These are phyloP conservation scores for Myrmecophaga tridactyla DNA, from an alignment of 2,113 vertebrate species.

Conservation along the genomic window DNA sequence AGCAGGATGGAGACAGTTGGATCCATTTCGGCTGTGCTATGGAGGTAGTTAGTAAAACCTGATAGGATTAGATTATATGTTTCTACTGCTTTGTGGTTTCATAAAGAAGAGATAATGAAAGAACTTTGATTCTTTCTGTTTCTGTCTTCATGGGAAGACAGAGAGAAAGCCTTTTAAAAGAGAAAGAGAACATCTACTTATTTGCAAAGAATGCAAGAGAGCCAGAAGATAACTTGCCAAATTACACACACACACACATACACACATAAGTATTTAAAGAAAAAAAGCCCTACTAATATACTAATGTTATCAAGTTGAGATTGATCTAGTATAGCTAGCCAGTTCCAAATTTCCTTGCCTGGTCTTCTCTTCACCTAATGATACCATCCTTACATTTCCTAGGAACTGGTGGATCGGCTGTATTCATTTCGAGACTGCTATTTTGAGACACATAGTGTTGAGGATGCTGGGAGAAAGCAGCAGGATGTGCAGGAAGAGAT, in stretches of 20 bases:
- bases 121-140: slow-evolving; percentile 15
- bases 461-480: slow-evolving; percentile 87
- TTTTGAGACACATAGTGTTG: slow-evolving; percentile 89
- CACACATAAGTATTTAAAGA: neutral
- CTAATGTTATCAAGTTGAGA: neutral
- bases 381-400: neutral
- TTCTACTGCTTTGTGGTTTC: neutral
- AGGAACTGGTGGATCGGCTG: slow-evolving; percentile 90
- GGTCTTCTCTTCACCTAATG: neutral
- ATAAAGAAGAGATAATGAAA: slow-evolving; percentile 31
- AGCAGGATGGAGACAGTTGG: neutral
- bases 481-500: slow-evolving; percentile 86
- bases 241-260: neutral
- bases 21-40: neutral
- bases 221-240: neutral
- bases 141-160: neutral
- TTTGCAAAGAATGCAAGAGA: neutral
- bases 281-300: neutral
- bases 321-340: neutral
- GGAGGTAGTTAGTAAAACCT: neutral
- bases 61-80: neutral
- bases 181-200: slow-evolving; percentile 25
- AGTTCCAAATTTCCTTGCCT: neutral
- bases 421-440: slow-evolving; percentile 91
- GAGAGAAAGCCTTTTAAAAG: neutral